Evolutionary conservation across 2,113 vertebrate species (phyloP).

Genomic region (Astur gentilis): DNA sequence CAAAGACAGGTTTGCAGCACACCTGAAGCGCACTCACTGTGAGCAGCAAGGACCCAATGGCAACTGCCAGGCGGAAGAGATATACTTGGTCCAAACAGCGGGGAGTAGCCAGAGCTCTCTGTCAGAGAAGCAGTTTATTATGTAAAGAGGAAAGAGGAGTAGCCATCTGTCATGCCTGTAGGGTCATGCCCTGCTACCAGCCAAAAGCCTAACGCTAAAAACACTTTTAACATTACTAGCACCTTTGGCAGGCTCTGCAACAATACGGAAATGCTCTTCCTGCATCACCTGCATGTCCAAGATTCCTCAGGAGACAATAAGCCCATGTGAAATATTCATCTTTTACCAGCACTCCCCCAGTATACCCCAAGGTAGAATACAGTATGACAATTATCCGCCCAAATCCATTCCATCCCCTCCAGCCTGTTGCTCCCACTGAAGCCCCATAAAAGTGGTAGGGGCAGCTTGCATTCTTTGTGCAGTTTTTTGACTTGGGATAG

Average conservation of each 20-base stretch:
- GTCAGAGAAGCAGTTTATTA: background rate
- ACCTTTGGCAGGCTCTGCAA: background rate
- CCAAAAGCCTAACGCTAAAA: background rate
- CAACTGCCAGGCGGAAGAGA: background rate
- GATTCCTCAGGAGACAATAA: background rate
- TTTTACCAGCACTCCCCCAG: background rate
- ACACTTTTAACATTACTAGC: background rate
- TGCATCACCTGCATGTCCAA: background rate
- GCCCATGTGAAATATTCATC: background rate
- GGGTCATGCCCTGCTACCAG: background rate
- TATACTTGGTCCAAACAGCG: background rate
- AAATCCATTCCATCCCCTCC: background rate
- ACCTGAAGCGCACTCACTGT: background rate
- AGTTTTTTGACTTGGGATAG: background rate
- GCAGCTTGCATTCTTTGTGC: background rate
- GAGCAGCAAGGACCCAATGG: background rate
- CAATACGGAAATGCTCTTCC: background rate
- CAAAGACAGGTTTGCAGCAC: background rate
- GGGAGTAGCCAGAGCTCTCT: background rate
- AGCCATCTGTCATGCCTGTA: background rate
- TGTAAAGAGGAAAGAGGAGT: background rate
- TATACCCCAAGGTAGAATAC: background rate
- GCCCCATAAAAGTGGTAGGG: accelerated
- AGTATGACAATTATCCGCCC: background rate
- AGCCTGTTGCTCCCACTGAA: background rate